phyloP scores from a whole-genome alignment of 2,888 invertebrate genomes.

The Tachina lurida region DNA sequence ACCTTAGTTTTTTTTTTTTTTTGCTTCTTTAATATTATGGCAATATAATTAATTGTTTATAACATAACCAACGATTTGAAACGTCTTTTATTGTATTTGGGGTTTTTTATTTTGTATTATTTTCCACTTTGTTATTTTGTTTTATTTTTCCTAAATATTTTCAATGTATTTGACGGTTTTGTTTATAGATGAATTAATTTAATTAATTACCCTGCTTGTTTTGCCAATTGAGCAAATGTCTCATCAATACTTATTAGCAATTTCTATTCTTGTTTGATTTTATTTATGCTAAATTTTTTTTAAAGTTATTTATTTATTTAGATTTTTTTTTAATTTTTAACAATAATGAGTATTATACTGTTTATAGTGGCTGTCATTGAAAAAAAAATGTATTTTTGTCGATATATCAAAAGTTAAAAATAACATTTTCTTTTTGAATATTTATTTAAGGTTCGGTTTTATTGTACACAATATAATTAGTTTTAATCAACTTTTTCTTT shows the following conservation, averaged over 20 bases:
- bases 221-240: constrained; percentile 74
- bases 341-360: constrained; percentile 30
- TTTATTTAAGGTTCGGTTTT: constrained; percentile 56
- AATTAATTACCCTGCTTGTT: constrained; percentile 75
- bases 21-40: neutral
- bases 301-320: neutral
- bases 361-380: constrained; percentile 34
- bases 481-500: constrained; percentile 4
- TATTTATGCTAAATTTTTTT: constrained; percentile 17
- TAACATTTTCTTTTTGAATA: constrained; percentile 27
- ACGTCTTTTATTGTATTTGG: constrained; percentile 43
- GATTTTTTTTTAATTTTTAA: neutral
- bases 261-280: constrained; percentile 39
- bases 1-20: constrained; percentile 38
- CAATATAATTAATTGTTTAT: constrained; percentile 48
- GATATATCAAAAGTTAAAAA: constrained; percentile 33
- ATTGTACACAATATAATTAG: neutral
- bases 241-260: constrained; percentile 64
- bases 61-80: constrained; percentile 38
- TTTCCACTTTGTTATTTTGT: constrained; percentile 31
- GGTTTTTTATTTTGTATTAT: neutral
- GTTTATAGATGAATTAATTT: constrained; percentile 75
- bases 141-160: constrained; percentile 27
- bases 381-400: constrained; percentile 31
- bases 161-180: constrained; percentile 31